Evolutionary conservation across 2,888 invertebrate genomes (phyloP).

Genomic region (Hololepta plana): DNA sequence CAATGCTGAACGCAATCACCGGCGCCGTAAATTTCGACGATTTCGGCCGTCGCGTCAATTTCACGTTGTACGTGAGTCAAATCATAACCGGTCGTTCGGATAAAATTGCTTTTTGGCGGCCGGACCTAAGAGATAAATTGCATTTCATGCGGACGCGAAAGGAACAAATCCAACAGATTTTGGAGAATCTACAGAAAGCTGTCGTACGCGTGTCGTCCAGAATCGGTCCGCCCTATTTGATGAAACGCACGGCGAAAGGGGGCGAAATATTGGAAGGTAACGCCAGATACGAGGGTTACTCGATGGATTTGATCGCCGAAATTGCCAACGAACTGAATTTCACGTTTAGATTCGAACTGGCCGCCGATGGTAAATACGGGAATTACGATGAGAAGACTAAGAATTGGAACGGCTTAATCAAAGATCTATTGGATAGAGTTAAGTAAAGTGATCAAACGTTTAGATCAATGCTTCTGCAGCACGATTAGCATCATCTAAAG

Average conservation of each 20-base stretch:
- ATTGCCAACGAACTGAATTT: constrained; percentile 40
- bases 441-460: background rate
- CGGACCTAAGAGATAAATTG: constrained; percentile 13
- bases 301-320: constrained; percentile 73
- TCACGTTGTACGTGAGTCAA: constrained; percentile 46
- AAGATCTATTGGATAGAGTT: constrained; percentile 56
- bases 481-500: background rate
- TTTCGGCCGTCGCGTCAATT: constrained; percentile 41
- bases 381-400: constrained; percentile 45
- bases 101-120: constrained; percentile 33
- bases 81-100: constrained; percentile 36
- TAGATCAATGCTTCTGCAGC: background rate
- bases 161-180: constrained; percentile 23
- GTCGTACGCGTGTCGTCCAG: constrained; percentile 44
- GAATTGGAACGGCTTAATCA: constrained; percentile 63
- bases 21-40: constrained; percentile 48
- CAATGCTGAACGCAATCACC: constrained; percentile 32
- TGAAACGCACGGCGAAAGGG: constrained; percentile 34
- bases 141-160: constrained; percentile 16
- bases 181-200: constrained; percentile 30
- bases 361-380: constrained; percentile 50
- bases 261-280: constrained; percentile 50
- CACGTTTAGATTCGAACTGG: constrained; percentile 49
- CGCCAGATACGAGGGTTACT: constrained; percentile 71
- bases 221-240: constrained; percentile 53